Conservation (phyloP, 2,888 invertebrate species). For the Polyommatus iphigenia region DNA sequence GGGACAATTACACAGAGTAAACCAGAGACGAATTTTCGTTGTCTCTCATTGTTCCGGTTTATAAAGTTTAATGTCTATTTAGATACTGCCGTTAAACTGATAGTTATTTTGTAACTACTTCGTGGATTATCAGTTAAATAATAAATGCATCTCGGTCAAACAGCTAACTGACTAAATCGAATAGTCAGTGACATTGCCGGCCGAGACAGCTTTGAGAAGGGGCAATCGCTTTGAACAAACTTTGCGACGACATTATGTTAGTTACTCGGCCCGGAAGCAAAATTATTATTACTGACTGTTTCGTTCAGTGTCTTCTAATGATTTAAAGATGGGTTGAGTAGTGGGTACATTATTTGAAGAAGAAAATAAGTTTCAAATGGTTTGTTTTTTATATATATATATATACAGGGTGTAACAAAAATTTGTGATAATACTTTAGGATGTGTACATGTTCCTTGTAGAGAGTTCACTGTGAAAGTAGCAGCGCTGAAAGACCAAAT, state of each 20-base stretch:
- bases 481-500: too few relatives aligned
- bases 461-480: too few relatives aligned
- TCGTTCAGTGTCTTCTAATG: background rate
- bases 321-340: too few relatives aligned
- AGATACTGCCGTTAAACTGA: background rate
- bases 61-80: background rate
- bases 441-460: too few relatives aligned
- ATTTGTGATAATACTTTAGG: too few relatives aligned
- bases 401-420: too few relatives aligned
- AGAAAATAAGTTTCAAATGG: too few relatives aligned
- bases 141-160: background rate
- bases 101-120: background rate
- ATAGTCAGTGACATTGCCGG: background rate
- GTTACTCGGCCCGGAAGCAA: constrained; percentile 6
- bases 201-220: constrained; percentile 10
- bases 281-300: background rate
- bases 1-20: too few relatives aligned
- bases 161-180: constrained; percentile 2
- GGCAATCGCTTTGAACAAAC: constrained; percentile 29
- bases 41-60: too few relatives aligned
- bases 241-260: constrained; percentile 1
- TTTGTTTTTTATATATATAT: too few relatives aligned
- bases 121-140: background rate
- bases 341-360: too few relatives aligned
- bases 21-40: too few relatives aligned